These are phyloP conservation scores for Chlamydotis undulata DNA, from an alignment of 2,113 vertebrate species.

Conservation along the genomic window DNA sequence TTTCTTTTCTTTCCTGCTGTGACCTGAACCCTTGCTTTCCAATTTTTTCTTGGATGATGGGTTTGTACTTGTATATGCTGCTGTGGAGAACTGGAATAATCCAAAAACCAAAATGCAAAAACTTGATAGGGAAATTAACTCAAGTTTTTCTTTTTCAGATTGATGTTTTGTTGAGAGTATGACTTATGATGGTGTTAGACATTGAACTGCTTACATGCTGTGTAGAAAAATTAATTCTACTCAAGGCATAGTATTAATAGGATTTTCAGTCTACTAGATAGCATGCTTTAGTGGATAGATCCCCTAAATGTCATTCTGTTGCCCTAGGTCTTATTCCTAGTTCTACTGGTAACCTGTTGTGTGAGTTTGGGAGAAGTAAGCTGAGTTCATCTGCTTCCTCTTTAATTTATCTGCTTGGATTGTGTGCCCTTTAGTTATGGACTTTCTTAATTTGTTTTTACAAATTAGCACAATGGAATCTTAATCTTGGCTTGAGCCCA, in stretches of 20 bases:
- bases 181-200: not conserved
- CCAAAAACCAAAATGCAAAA: not conserved
- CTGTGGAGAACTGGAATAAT: not conserved
- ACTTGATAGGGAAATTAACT: not conserved
- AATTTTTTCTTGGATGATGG: not conserved
- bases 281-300: not conserved
- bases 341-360: not conserved
- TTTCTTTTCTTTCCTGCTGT: not conserved
- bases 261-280: not conserved
- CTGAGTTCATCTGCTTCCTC: not conserved
- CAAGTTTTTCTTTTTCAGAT: not conserved
- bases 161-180: not conserved
- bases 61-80: not conserved
- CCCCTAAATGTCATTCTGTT: not conserved
- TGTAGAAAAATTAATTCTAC: not conserved
- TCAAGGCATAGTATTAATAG: not conserved
- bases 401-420: conserved; percentile 24
- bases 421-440: conserved; percentile 29
- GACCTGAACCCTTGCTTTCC: not conserved
- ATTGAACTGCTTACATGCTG: not conserved
- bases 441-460: conserved; percentile 22
- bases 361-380: not conserved
- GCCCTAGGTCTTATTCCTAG: not conserved
- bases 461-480: not conserved
- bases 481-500: not conserved